These are phyloP conservation scores for Tridacna crocea DNA, from an alignment of 2,888 invertebrate species.

Conservation along the genomic window DNA sequence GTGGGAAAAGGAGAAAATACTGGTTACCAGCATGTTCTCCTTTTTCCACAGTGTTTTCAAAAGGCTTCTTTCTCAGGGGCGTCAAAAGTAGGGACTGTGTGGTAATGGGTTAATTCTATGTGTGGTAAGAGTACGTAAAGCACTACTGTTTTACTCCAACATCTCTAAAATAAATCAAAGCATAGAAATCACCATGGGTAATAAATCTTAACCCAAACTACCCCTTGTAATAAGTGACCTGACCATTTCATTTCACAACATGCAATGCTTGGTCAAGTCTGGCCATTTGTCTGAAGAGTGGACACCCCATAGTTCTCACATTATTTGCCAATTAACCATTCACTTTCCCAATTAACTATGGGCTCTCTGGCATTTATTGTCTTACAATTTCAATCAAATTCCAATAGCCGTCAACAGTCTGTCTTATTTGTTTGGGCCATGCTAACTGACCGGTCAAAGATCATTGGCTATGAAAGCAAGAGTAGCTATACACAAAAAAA, in stretches of 20 bases:
- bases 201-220: conserved; percentile 26
- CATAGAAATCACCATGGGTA: background rate
- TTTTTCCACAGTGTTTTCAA: too few relatives aligned
- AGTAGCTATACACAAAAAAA: conserved; percentile 22
- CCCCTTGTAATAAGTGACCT: conserved; percentile 7
- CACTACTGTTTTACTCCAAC: background rate
- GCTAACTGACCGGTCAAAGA: conserved; percentile 57
- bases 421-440: conserved; percentile 56
- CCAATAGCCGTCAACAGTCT: conserved; percentile 55
- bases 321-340: conserved; percentile 62
- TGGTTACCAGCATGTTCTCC: too few relatives aligned
- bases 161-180: background rate
- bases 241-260: conserved; percentile 29
- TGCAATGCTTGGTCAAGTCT: conserved; percentile 39
- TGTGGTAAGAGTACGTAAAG: too few relatives aligned
- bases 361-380: conserved; percentile 59
- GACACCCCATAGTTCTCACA: conserved; percentile 64
- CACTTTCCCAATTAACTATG: conserved; percentile 58
- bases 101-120: background rate
- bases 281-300: conserved; percentile 44
- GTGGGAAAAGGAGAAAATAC: too few relatives aligned
- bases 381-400: conserved; percentile 65
- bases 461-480: conserved; percentile 45
- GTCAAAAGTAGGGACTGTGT: too few relatives aligned
- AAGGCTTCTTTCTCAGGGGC: too few relatives aligned